Evolutionary conservation across 92 coral and sea anemone species (phyloP).

Genomic region (Phymanthus crucifer): DNA sequence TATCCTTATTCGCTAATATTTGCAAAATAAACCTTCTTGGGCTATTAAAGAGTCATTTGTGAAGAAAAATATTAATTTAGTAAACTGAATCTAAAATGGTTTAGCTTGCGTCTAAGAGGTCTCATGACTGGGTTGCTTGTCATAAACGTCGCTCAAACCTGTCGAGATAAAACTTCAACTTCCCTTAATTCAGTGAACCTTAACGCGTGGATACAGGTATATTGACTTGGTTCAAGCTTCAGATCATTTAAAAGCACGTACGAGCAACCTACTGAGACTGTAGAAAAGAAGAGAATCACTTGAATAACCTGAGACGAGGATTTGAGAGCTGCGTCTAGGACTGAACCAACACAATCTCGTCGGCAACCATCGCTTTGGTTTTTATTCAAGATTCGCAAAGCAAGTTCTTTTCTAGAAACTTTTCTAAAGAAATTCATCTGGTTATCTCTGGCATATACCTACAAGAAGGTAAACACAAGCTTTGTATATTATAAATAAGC

Average conservation of each 20-base stretch:
- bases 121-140: constrained; percentile 7
- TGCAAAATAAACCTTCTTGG: background rate
- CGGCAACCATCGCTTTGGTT: too few relatives aligned
- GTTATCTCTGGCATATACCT: too few relatives aligned
- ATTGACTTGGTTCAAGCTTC: background rate
- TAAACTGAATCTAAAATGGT: background rate
- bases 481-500: too few relatives aligned
- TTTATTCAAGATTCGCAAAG: too few relatives aligned
- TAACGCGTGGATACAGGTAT: background rate
- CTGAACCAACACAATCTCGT: background rate
- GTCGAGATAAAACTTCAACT: background rate
- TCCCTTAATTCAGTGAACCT: background rate
- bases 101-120: background rate
- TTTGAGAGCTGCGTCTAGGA: background rate
- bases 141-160: background rate
- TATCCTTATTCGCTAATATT: background rate
- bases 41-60: constrained; percentile 1
- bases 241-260: background rate
- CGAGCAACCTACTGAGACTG: background rate
- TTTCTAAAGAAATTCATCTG: too few relatives aligned
- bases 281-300: background rate
- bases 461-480: too few relatives aligned
- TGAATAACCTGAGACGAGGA: background rate
- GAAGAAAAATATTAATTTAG: constrained; percentile 11
- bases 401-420: too few relatives aligned